Evolutionary conservation across 2,797 vertebrate genomes (phyloP).

Genomic region (Notolepis coatsorum): DNA sequence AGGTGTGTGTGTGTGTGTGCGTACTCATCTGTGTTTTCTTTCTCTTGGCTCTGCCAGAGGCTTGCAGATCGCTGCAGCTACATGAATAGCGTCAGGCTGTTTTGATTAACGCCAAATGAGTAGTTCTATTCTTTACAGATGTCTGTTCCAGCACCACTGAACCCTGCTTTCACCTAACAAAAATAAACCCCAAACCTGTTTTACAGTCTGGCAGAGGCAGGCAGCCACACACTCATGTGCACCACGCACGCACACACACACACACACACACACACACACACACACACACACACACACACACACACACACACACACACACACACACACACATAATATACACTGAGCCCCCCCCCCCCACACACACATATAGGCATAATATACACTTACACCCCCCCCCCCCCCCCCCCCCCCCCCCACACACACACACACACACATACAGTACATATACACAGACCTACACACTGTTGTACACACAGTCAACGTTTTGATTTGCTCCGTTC

Average conservation of each 20-base stretch:
- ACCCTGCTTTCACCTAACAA: slow-evolving; percentile 70
- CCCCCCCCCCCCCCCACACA: not conserved
- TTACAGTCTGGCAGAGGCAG: slow-evolving; percentile 73
- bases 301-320: slow-evolving; percentile 49
- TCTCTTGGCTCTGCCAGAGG: slow-evolving; percentile 73
- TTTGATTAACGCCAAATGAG: slow-evolving; percentile 84
- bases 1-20: not conserved
- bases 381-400: not conserved
- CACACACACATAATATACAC: slow-evolving; percentile 27
- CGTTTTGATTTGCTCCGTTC: slow-evolving; percentile 48
- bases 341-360: slow-evolving; percentile 13
- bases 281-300: slow-evolving; percentile 39
- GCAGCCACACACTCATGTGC: not conserved
- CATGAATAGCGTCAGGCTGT: slow-evolving; percentile 79
- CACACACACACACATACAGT: no score
- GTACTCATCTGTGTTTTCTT: slow-evolving; percentile 78
- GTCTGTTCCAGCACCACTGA: slow-evolving; percentile 71
- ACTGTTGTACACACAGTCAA: not conserved
- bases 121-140: slow-evolving; percentile 83
- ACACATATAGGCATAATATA: slow-evolving; percentile 49
- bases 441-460: not conserved
- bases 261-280: slow-evolving; percentile 24
- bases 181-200: slow-evolving; percentile 79
- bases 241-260: not conserved
- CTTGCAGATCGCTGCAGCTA: slow-evolving; percentile 74